A percentile compares a stretch with the other conserved stretches of the same genome.
phyloP scores from a whole-genome alignment of 2,113 vertebrate species.

The Speoplatyrhinus poulsoni region DNA sequence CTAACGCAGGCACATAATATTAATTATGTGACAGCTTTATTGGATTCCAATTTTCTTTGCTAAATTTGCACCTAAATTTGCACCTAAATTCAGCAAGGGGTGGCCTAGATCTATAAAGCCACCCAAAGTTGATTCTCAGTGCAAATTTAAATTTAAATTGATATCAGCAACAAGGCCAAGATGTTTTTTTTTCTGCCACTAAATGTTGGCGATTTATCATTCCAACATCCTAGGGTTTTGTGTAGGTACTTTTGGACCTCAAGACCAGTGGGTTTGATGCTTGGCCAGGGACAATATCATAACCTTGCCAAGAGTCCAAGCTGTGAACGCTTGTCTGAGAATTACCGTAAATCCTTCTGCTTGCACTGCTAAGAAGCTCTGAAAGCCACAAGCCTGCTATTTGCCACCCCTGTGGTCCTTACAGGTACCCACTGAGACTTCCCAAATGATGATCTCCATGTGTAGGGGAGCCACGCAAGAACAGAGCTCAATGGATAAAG shows the following conservation, averaged over 20 bases:
- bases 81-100: slow-evolving; percentile 66
- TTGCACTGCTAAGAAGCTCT: slow-evolving; percentile 75
- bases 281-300: slow-evolving; percentile 79
- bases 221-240: slow-evolving; percentile 78
- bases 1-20: slow-evolving; percentile 38
- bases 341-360: slow-evolving; percentile 82
- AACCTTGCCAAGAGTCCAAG: slow-evolving; percentile 76
- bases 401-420: slow-evolving; percentile 72
- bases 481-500: slow-evolving; percentile 72
- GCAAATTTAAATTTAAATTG: slow-evolving; percentile 79
- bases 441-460: slow-evolving; percentile 67
- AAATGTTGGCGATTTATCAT: slow-evolving; percentile 81
- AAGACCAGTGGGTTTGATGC: slow-evolving; percentile 78
- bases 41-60: slow-evolving; percentile 58
- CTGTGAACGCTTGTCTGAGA: slow-evolving; percentile 83
- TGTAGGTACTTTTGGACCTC: slow-evolving; percentile 81
- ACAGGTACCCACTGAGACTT: slow-evolving; percentile 69
- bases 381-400: slow-evolving; percentile 75
- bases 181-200: slow-evolving; percentile 77
- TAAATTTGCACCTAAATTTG: slow-evolving; percentile 61
- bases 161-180: slow-evolving; percentile 77
- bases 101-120: slow-evolving; percentile 68
- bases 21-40: slow-evolving; percentile 40
- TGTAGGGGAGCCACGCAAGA: slow-evolving; percentile 64
- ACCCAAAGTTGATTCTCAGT: slow-evolving; percentile 69